Percentiles rank a stretch among this genome's conserved stretches.
Conservation (phyloP, 1,140 invertebrate species). For the Drosophila malerkotliana region DNA sequence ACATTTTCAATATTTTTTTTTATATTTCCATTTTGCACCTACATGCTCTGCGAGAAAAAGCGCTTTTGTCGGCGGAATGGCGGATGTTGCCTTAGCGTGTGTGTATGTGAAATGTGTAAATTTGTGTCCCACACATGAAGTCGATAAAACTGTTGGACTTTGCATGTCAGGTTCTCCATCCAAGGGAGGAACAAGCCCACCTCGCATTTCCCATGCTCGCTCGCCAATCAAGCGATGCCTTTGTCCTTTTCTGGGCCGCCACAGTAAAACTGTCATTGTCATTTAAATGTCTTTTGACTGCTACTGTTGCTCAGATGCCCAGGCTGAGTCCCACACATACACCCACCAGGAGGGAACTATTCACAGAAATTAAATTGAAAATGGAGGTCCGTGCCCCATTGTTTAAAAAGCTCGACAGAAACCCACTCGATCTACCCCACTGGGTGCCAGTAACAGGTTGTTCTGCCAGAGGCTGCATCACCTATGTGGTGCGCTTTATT, state of each 20-base stretch:
- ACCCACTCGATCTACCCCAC: not conserved
- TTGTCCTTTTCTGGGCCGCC: constrained; percentile 49
- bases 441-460: constrained; percentile 35
- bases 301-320: constrained; percentile 39
- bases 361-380: constrained; percentile 64
- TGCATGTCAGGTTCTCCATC: constrained; percentile 31
- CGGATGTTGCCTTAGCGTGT: constrained; percentile 26
- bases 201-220: not conserved
- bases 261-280: constrained; percentile 76
- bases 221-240: constrained; percentile 24
- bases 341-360: constrained; percentile 20
- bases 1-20: constrained; percentile 67
- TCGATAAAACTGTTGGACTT: constrained; percentile 76
- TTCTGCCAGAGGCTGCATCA: not conserved
- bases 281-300: constrained; percentile 81
- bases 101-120: constrained; percentile 10
- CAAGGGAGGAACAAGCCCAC: not conserved
- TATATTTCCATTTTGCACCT: constrained; percentile 32
- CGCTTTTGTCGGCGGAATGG: constrained; percentile 45
- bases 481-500: not conserved
- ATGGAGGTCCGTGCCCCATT: constrained; percentile 12
- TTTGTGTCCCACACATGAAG: constrained; percentile 25
- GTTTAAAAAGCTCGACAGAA: constrained; percentile 15
- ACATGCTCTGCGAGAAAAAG: constrained; percentile 2
- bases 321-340: constrained; percentile 1